These are phyloP conservation scores for Daboia siamensis DNA, from an alignment of 2,113 vertebrate genomes.

Conservation along the genomic window DNA sequence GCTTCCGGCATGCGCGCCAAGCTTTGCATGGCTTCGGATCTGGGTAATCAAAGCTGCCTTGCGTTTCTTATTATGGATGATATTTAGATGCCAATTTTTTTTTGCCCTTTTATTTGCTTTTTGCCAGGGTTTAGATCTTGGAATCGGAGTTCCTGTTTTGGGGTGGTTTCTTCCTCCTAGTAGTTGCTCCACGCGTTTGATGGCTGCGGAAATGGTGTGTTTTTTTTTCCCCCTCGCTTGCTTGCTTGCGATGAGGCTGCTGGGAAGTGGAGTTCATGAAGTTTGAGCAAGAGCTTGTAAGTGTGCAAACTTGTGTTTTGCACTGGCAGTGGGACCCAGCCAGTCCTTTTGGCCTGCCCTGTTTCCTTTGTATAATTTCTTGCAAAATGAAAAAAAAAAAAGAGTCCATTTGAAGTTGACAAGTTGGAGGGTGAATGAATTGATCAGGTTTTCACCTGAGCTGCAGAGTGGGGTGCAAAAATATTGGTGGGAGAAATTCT, in stretches of 20 bases:
- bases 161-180: not conserved
- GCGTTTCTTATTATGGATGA: not conserved
- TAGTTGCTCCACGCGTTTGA: not conserved
- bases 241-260: not conserved
- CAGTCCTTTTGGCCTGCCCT: not conserved
- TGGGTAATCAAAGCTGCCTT: not conserved
- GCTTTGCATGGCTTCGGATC: not conserved
- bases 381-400: not conserved
- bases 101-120: not conserved
- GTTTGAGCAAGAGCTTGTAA: not conserved
- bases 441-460: fast-evolving
- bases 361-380: not conserved
- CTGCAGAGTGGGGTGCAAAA: not conserved
- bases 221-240: not conserved
- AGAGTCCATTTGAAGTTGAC: not conserved
- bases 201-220: not conserved
- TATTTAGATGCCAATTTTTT: not conserved
- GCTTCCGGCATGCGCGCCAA: not conserved
- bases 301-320: not conserved
- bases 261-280: not conserved
- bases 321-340: not conserved
- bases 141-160: not conserved
- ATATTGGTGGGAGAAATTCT: slow-evolving; percentile 11
- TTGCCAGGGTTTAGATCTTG: not conserved
- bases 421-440: too few species aligned